Evolutionary conservation across 2,797 vertebrate species (phyloP), one percentile per base, ranked within the genome.

Genomic region (Sebastes ruberrimus): DNA sequence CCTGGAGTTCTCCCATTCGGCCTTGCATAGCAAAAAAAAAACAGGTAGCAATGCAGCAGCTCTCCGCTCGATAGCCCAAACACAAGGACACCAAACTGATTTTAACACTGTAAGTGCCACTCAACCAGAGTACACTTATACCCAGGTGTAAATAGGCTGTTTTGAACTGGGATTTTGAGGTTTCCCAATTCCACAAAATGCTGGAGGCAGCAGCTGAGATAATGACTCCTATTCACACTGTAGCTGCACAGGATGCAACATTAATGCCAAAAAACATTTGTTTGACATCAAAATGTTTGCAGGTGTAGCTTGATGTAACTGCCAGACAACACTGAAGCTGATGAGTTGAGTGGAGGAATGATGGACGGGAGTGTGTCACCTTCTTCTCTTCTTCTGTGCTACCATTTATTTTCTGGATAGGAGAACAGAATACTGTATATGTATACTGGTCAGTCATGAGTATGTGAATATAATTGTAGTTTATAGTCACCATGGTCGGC

Each of bases 11-110:
- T 85, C 53, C 71, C 68, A 27, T 66, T 63, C 33, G 25, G 74
- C 67, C 62, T 74, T 81, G 76, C 69, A 68, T 55, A 46, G 65
- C 86, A 81, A 52, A 81, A 88, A 80, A 87, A 52, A 81, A 86
- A 65, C 75, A 81, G 71, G 82, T 64, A 78, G 76, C 68, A 64
- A 68, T 70, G 76, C 81, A 64, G 71, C 73, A 78, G 68, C 86
- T 82, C 63, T 57, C 35, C 7, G 14, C 68, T 83, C 66, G 13
- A 35, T 23, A 52, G 68, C 78, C 49, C 52, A 42, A 56, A 82
- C 80, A 80, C 82, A 82, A 83, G 69, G 71, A 79, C 77, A 67
- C 25, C 63, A 75, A 75, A 85, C 35, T 72, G 70, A 65, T 85
- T 89, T 83, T 71, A 84, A 80, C 81, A 66, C 33, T 30, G 5